Evolutionary conservation across 2,888 invertebrate species (phyloP).

Genomic region (Drepana falcataria): DNA sequence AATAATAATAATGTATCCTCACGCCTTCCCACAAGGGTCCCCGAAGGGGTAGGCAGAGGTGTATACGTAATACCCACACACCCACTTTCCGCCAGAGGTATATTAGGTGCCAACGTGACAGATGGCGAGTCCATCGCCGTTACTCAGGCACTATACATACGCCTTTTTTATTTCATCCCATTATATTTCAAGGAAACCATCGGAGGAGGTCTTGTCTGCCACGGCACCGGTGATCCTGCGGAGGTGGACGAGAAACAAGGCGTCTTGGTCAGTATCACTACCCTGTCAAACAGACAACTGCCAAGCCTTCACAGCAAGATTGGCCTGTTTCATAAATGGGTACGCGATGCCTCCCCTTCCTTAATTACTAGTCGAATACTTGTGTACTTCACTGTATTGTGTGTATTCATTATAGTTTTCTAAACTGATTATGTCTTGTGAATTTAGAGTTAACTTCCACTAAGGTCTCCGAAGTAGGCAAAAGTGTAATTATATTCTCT

Average conservation of each 20-base stretch:
- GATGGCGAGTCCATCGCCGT: no score
- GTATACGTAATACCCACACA: no score
- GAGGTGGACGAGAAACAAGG: constrained; percentile 36
- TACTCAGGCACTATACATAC: no score
- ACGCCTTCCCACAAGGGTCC: no score
- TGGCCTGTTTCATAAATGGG: constrained; percentile 39
- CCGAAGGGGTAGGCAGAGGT: no score
- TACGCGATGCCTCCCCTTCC: constrained; percentile 21
- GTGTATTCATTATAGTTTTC: background rate
- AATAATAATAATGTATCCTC: no score
- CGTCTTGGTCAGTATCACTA: constrained; percentile 46
- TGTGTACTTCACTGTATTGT: constrained; percentile 5
- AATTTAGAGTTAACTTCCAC: background rate
- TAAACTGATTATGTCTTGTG: constrained; percentile 8
- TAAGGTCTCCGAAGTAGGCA: no score
- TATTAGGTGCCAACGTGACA: no score
- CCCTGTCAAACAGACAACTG: constrained; percentile 33
- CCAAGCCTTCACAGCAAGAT: constrained; percentile 42
- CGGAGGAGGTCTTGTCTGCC: constrained; percentile 51
- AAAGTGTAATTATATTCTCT: no score
- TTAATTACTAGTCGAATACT: constrained; percentile 3
- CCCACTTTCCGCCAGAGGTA: no score
- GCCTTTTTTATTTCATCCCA: background rate
- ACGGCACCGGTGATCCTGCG: constrained; percentile 44
- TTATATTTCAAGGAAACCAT: constrained; percentile 39